Evolutionary conservation across 2,113 vertebrate species (phyloP).

Genomic region (Anarrhichthys ocellatus): DNA sequence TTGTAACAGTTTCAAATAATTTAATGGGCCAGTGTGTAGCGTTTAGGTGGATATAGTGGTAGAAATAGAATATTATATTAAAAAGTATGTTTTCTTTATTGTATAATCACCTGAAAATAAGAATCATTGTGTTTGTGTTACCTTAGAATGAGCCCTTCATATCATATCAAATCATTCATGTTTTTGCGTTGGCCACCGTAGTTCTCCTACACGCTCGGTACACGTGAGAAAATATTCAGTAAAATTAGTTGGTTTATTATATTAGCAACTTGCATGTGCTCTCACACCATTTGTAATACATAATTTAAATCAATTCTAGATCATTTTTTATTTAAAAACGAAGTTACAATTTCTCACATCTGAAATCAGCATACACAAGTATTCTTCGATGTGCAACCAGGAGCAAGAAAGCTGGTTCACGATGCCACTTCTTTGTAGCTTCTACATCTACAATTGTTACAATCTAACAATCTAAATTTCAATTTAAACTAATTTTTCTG

Average conservation of each 20-base stretch:
- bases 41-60: no score
- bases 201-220: no score
- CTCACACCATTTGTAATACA: background rate
- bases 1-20: background rate
- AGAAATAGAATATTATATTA: no score
- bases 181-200: no score
- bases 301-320: background rate
- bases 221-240: background rate
- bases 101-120: no score
- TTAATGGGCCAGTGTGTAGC: no score
- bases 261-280: background rate
- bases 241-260: background rate
- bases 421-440: background rate
- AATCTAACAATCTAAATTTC: background rate
- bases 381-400: conserved; percentile 14
- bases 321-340: background rate
- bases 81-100: no score
- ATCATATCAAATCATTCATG: no score
- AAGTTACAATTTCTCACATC: background rate
- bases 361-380: background rate
- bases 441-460: background rate
- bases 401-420: conserved; percentile 8
- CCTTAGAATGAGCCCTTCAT: no score
- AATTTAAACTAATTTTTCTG: conserved; percentile 1
- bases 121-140: no score